Evolutionary conservation across 2,113 vertebrate genomes (phyloP).

Genomic region (Peucedramus taeniatus): DNA sequence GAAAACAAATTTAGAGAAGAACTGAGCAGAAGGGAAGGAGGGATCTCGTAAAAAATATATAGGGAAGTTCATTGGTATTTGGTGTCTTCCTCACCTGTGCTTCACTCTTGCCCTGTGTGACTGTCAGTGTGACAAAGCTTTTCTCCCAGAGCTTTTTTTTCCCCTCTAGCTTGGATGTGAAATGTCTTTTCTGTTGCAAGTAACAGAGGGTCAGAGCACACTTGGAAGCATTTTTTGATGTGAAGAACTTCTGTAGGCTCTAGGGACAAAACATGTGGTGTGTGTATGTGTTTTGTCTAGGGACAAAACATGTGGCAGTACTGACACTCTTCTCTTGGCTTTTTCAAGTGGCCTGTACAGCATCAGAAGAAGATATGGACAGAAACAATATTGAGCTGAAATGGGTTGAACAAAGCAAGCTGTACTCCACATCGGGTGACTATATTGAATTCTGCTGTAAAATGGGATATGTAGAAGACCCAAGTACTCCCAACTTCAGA

Average conservation of each 20-base stretch:
- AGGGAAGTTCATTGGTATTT: neutral
- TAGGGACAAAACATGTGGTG: neutral
- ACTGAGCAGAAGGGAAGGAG: neutral
- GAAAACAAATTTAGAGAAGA: neutral
- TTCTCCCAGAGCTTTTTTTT: neutral
- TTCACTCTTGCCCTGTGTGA: neutral
- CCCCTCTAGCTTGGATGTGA: neutral
- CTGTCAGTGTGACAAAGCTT: neutral
- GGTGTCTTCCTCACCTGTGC: neutral
- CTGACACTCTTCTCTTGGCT: neutral
- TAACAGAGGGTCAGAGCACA: neutral
- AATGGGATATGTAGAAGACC: accelerated
- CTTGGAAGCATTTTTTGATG: neutral
- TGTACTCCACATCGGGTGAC: conserved; percentile 2
- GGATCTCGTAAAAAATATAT: neutral
- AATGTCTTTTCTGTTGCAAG: neutral
- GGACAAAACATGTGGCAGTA: neutral
- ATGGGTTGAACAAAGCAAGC: accelerated
- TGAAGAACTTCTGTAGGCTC: neutral
- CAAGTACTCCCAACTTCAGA: neutral
- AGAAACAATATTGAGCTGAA: conserved; percentile 37
- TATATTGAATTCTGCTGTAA: neutral
- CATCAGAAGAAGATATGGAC: conserved; percentile 12
- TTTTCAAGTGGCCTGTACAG: conserved; percentile 43
- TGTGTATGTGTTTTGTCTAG: too few species aligned